Base-by-base conservation (phyloP, 2,888 invertebrate species). In the Brassicogethes aeneus region DNA sequence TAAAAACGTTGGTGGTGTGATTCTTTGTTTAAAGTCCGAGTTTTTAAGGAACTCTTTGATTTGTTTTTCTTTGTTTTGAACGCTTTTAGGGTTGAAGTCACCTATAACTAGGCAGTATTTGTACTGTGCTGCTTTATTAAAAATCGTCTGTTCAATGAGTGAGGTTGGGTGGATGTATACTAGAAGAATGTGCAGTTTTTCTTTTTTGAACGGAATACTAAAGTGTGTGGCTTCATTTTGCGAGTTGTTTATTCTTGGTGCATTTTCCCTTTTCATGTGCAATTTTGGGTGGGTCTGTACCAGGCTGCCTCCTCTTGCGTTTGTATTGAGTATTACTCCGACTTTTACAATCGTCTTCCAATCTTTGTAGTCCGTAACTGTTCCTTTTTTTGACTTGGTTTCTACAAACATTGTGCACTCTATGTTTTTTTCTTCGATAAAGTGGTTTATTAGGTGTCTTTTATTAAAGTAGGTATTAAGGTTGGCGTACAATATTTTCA, bases 101-200 rank as follows among this genome's bases (percentile, higher is more conserved):
- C n/a, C n/a, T n/a, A n/a, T n/a, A n/a, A n/a, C n/a, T n/a, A n/a
- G n/a, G n/a, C 23, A 23, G 23, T 23, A 23, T 10, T 23, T 23
- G 23, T 23, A 23, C 23, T 7, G 23, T 7, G 23, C 23, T 23
- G 23, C 23, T 23, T 23, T 23, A 23, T 23, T 23, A 10, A 23
- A 23, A 23, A 23, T 23, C 23, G 23, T 23, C 23, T 23, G 23
- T 23, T 23, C 23, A 23, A 23, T 23, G 23, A 23, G 23, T 23
- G 23, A 23, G 10, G 5, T 23, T 23, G 23, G 23, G 10, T 23
- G 23, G 23, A 23, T 23, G 23, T 23, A 23, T 23, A 23, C 23
- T 23, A 23, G 23, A 10, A 23, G 23, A 23, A 23, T 23, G 23
- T 23, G 23, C 23, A 23, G 23, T 23, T 23, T 23, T 23, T 23